Evolutionary conservation across 2,797 vertebrate species (phyloP), one percentile per base, ranked within the genome.

Genomic region (Anguilla pacifica): DNA sequence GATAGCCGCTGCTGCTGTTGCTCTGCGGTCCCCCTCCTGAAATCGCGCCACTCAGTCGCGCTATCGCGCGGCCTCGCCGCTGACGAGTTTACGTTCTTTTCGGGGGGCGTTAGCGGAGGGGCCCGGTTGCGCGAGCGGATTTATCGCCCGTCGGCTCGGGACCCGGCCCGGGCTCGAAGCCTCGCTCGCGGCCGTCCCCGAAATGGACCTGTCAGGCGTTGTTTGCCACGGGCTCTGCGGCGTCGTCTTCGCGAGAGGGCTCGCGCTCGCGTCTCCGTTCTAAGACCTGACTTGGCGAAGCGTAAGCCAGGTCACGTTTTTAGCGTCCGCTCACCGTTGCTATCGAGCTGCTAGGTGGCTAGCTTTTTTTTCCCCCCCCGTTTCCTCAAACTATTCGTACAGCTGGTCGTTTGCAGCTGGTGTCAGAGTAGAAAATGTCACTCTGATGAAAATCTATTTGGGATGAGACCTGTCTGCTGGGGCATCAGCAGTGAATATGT

Each of bases 1-100:
- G 91, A 15, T 39, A 91, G 89, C 88, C 70, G 89, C 86, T 31
- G 74, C 17, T 92, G 89, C 88, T 77, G 89, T 86, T 31, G 74
- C 19, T 28, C 15, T 10, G 28, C 19, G 15, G 53, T 51, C 82
- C 28, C 28, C 28, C 35, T 59, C 83, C 53, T 31, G 55, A 53
- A 59, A 59, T 59, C 13, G 6, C 31, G 35, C 3, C 28, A 51
- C 55, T 72, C 86, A 28, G 39, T 22, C 46, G 6, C 22, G 3
- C 74, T 59, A 55, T 61, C 51, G 13, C 17, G 11, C 2, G 53
- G 17, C 31, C 25, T 51, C 15, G 28, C 35, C 72, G 19, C 72
- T 39, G 72, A 43, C 17, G 72, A 19, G 31, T 77, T 77, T 77
- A 19, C 72, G 17, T 13, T 77, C 35, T 77, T 39, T 43, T 77